phyloP scores from a whole-genome alignment of 2,888 invertebrate genomes.

The Uropetala carovei region DNA sequence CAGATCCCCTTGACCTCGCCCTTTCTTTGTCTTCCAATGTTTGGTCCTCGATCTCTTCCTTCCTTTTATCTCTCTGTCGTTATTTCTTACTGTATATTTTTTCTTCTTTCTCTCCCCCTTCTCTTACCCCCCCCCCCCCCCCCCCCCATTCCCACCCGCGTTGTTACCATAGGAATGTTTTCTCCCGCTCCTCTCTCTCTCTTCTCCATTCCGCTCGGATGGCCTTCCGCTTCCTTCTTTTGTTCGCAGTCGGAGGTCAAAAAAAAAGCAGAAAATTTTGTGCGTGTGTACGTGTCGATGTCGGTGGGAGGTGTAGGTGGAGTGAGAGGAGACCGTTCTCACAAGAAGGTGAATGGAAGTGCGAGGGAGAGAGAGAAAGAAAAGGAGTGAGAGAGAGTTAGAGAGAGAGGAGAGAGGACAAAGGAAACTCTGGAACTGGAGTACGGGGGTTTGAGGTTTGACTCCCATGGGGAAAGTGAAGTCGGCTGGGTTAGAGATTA shows the following conservation, averaged over 20 bases:
- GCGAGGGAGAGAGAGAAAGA: not conserved
- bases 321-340: not conserved
- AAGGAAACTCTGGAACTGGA: not conserved
- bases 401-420: not conserved
- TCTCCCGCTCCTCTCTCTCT: not conserved
- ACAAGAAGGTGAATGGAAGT: not conserved
- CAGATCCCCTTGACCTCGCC: too few species aligned
- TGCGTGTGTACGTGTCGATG: not conserved
- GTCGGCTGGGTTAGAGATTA: not conserved
- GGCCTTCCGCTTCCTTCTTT: not conserved
- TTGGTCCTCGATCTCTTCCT: too few species aligned
- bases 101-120: too few species aligned
- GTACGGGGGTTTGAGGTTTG: not conserved
- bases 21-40: too few species aligned
- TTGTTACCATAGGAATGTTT: not conserved
- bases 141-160: not conserved
- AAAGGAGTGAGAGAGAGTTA: not conserved
- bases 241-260: not conserved
- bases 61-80: too few species aligned
- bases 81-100: too few species aligned
- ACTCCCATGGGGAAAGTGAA: not conserved
- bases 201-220: not conserved
- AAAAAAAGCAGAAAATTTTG: constrained; percentile 12
- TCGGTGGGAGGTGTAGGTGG: not conserved
- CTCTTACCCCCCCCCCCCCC: too few species aligned